Base-by-base conservation (phyloP, 1,140 invertebrate genomes). In the Drosophila obscura region DNA sequence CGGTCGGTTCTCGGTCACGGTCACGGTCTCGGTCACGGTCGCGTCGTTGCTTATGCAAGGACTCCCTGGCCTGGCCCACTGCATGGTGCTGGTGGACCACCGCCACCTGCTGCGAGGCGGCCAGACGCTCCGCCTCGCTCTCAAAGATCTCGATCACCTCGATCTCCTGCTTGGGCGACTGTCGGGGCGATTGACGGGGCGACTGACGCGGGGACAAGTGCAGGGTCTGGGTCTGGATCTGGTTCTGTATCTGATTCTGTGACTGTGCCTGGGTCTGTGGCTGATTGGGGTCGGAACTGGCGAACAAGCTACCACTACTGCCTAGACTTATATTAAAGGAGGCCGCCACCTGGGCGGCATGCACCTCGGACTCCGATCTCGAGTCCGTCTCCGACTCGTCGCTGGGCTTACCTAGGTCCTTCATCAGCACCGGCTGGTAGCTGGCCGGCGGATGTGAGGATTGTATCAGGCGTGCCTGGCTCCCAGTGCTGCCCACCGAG, bases 401-500 rank as follows among this genome's bases (percentile, higher is more conserved):
- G 48, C 63, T 93, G 87, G 85, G 92, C 95, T 95, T 96, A 97
- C 96, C 96, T 94, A 97, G 93, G 93, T 97, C 96, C 93, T 96
- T 96, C 80, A 96, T 95, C 91, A 95, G 94, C 63, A 95, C 94
- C 24, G 96, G 96, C 75, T 97, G 96, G 92, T 97, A 97, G 84
- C 96, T 96, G 77, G 96, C 95, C 46, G 97, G 97, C 82, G 97
- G 96, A 92, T 98, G 96, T 71, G 97, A 98, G 62, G 97, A 97
- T 92, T 98, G 97, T 90, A 98, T 98, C 69, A 98, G 94, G 83
- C 96, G 95, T 16, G 97, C 97, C 92, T 98, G 97, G 90, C 96
- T 97, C 78, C 97, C 97, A 48, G 97, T 98, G 92, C 97, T 98
- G 77, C 97, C 97, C 64, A 97, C 97, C 71, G 97, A 98, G 90